Conservation (phyloP, 2,888 invertebrate genomes). For the Drosophila pseudotalamancana region DNA sequence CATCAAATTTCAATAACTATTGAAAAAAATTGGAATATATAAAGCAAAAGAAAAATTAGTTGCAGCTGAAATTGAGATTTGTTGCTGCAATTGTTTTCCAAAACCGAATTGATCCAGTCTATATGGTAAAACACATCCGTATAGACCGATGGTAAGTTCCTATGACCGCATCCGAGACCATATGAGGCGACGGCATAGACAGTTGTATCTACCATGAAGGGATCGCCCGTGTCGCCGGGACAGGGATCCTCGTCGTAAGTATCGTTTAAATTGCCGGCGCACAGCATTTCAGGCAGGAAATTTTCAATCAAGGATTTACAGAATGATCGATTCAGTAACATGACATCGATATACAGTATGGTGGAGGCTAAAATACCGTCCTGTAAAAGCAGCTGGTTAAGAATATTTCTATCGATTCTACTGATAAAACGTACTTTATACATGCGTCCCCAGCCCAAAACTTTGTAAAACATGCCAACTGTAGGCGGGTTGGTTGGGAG, state of each 20-base stretch:
- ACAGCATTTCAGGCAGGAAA: conserved; percentile 32
- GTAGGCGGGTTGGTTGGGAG: conserved; percentile 24
- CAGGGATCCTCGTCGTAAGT: conserved; percentile 26
- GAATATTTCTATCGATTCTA: no score
- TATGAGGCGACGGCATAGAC: conserved; percentile 41
- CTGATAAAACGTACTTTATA: no score
- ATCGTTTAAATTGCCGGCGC: conserved; percentile 17
- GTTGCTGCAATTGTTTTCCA: neutral
- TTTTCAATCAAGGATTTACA: conserved; percentile 14
- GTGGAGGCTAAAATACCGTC: conserved; percentile 26
- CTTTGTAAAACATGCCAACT: conserved; percentile 2
- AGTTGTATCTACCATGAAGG: conserved; percentile 8
- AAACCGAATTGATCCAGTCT: conserved; percentile 29
- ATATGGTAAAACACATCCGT: conserved; percentile 34
- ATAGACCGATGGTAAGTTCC: conserved; percentile 27
- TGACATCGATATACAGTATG: conserved; percentile 22
- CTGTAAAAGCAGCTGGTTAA: conserved; percentile 21
- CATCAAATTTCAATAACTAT: no score
- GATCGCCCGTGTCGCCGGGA: conserved; percentile 45
- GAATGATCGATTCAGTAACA: neutral
- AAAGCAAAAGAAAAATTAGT: neutral
- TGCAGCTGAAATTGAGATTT: neutral
- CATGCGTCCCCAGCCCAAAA: conserved; percentile 61
- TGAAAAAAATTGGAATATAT: no score
- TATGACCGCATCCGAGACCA: conserved; percentile 30